Conservation (phyloP, 2,113 vertebrate species). For the Orcinus orca region DNA sequence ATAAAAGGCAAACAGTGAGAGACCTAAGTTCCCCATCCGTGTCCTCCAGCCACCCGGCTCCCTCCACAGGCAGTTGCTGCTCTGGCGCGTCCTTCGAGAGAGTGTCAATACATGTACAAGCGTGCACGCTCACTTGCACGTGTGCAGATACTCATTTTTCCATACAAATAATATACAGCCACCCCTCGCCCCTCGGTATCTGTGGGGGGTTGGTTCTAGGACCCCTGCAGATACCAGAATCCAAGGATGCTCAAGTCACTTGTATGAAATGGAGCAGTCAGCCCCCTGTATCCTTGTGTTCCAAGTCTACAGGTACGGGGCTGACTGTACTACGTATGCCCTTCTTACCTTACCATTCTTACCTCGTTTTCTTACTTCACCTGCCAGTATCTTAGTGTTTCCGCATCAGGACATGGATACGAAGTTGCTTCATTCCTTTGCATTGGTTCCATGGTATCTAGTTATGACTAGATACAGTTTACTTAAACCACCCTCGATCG, state of each 20-base stretch:
- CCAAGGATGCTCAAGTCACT: neutral
- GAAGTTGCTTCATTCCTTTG: neutral
- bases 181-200: neutral
- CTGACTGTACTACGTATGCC: fast-evolving
- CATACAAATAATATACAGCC: fast-evolving
- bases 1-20: neutral
- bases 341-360: neutral
- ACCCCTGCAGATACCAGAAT: neutral
- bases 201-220: neutral
- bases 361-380: neutral
- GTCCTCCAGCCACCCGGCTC: neutral
- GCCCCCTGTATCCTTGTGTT: neutral
- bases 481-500: neutral
- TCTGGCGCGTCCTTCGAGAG: neutral
- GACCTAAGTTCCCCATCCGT: neutral
- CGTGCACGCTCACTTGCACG: fast-evolving
- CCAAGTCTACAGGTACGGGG: neutral
- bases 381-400: fast-evolving
- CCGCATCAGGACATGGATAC: fast-evolving
- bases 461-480: too few species aligned
- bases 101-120: fast-evolving
- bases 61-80: neutral
- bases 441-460: neutral
- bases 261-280: neutral
- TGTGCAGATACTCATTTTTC: too few species aligned